A percentile compares a stretch with the other conserved stretches of the same genome.
phyloP scores from a whole-genome alignment of 1,140 invertebrate species.

The Atta colombica region DNA sequence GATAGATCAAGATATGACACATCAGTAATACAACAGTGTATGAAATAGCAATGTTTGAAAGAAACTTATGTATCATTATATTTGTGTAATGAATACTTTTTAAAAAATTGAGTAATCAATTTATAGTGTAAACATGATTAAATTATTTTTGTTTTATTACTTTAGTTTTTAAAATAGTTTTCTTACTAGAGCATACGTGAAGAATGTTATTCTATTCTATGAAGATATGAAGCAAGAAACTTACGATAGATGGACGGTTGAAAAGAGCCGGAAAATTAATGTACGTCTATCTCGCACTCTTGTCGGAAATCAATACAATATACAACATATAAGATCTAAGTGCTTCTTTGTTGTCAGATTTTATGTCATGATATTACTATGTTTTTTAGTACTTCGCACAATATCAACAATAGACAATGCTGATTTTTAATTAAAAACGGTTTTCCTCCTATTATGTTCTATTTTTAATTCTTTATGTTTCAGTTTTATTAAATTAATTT shows the following conservation, averaged over 20 bases:
- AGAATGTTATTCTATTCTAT: conserved; percentile 39
- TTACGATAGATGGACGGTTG: conserved; percentile 42
- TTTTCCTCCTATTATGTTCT: background rate
- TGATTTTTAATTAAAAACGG: conserved; percentile 18
- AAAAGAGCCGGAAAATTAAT: conserved; percentile 70
- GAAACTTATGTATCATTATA: background rate
- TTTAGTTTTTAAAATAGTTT: conserved; percentile 7
- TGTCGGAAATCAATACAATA: conserved; percentile 61
- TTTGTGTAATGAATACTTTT: background rate
- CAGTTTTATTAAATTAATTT: conserved; percentile 1
- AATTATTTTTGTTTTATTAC: conserved; percentile 12
- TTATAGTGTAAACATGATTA: conserved; percentile 1
- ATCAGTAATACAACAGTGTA: background rate
- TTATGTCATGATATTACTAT: background rate
- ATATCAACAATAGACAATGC: conserved; percentile 24
- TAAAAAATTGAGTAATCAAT: conserved; percentile 9
- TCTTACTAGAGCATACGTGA: background rate
- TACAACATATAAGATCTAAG: conserved; percentile 60
- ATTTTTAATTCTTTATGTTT: background rate
- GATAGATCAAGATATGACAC: background rate
- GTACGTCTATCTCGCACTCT: conserved; percentile 48
- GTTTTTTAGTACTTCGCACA: background rate
- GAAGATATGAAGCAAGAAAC: conserved; percentile 32
- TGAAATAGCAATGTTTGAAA: background rate
- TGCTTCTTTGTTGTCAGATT: conserved; percentile 64